A percentile compares a stretch with the other conserved stretches of the same genome.
These are phyloP conservation scores for Pachypanchax playfairii DNA, from an alignment of 2,113 vertebrate species.

Conservation along the genomic window DNA sequence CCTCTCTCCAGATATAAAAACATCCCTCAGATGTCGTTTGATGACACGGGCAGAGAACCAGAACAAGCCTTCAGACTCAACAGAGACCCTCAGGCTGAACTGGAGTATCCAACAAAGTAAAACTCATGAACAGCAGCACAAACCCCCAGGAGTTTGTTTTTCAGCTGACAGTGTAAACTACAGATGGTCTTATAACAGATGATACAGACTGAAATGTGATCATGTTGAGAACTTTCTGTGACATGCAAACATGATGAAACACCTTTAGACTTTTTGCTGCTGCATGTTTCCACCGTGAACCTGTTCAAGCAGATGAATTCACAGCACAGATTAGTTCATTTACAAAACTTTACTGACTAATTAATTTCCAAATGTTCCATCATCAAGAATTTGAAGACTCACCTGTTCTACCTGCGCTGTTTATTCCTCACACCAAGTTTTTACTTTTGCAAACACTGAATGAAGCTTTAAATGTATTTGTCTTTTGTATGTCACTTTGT, in stretches of 20 bases:
- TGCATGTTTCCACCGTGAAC: background rate
- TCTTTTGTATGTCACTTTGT: background rate
- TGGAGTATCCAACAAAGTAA: slow-evolving; percentile 97
- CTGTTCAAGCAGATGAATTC: too few relatives aligned
- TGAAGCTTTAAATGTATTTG: background rate
- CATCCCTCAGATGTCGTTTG: slow-evolving; percentile 97
- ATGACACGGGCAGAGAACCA: slow-evolving; percentile 88
- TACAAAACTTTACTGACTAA: too few relatives aligned
- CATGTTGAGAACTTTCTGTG: too few relatives aligned
- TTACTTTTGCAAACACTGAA: background rate
- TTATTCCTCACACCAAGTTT: too few relatives aligned
- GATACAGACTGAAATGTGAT: background rate
- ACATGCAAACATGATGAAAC: background rate
- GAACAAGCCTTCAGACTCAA: slow-evolving; percentile 94
- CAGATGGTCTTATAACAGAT: too few relatives aligned
- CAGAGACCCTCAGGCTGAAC: slow-evolving; percentile 85
- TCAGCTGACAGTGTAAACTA: too few relatives aligned
- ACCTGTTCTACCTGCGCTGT: too few relatives aligned
- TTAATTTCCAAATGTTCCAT: too few relatives aligned
- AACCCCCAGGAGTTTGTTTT: background rate
- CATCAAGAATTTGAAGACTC: too few relatives aligned
- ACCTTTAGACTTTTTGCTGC: background rate
- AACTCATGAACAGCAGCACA: background rate
- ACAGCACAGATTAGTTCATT: too few relatives aligned
- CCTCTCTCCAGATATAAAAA: slow-evolving; percentile 88